Conservation (phyloP, 2,888 invertebrate species). For the Dromius quadrimaculatus region DNA sequence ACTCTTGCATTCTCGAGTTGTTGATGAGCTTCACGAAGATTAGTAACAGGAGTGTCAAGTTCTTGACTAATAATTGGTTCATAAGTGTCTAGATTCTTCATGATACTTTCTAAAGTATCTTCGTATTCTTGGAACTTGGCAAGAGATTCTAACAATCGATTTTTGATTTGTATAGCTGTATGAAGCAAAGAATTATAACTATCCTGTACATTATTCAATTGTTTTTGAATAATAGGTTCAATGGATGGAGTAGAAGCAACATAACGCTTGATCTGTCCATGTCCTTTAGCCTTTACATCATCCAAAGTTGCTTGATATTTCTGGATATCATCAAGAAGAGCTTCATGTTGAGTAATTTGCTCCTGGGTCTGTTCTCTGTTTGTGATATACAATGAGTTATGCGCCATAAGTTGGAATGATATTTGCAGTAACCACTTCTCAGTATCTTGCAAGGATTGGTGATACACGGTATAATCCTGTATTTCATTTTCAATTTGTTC, state of each 20-base stretch:
- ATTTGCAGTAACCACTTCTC: slow-evolving; percentile 96
- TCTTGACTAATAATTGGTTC: slow-evolving; percentile 82
- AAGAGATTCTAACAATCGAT: slow-evolving; percentile 86
- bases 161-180: slow-evolving; percentile 92
- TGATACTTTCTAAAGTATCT: slow-evolving; percentile 87
- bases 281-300: slow-evolving; percentile 85
- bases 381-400: slow-evolving; percentile 92
- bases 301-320: slow-evolving; percentile 86
- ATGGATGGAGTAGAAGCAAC: slow-evolving; percentile 78
- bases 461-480: slow-evolving; percentile 87
- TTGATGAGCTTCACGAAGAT: slow-evolving; percentile 78
- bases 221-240: slow-evolving; percentile 83
- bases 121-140: slow-evolving; percentile 95
- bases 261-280: slow-evolving; percentile 86
- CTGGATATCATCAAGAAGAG: slow-evolving; percentile 81
- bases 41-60: slow-evolving; percentile 80
- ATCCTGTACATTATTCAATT: slow-evolving; percentile 90
- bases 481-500: slow-evolving; percentile 83
- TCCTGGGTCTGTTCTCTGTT: slow-evolving; percentile 92
- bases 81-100: slow-evolving; percentile 82
- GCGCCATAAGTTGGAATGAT: slow-evolving; percentile 95
- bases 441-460: slow-evolving; percentile 90
- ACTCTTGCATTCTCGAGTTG: slow-evolving; percentile 83
- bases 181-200: slow-evolving; percentile 91
- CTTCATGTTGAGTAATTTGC: slow-evolving; percentile 89